Evolutionary conservation across 2,113 vertebrate species (phyloP).

Genomic region (Semnornis frantzii): DNA sequence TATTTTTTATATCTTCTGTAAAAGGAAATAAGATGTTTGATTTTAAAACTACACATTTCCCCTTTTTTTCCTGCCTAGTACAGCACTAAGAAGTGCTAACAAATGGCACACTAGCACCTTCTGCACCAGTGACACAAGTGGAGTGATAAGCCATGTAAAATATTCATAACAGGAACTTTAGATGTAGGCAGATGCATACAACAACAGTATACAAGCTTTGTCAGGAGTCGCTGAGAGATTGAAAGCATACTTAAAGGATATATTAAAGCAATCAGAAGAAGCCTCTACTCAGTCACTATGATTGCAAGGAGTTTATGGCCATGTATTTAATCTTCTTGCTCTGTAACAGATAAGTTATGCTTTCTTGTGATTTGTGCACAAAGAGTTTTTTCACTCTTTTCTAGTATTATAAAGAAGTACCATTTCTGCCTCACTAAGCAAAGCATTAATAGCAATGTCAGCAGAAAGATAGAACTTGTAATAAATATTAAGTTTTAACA

Average conservation of each 20-base stretch:
- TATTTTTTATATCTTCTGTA: constrained; percentile 59
- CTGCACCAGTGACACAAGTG: constrained; percentile 24
- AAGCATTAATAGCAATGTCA: constrained; percentile 68
- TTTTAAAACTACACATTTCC: constrained; percentile 30
- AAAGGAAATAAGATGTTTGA: constrained; percentile 64
- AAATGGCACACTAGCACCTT: constrained; percentile 36
- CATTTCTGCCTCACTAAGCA: constrained; percentile 56
- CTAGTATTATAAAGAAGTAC: constrained; percentile 36
- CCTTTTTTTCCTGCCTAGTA: background rate
- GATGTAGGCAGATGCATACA: constrained; percentile 68
- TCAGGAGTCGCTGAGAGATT: constrained; percentile 69
- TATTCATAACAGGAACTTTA: constrained; percentile 71
- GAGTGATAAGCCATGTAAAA: constrained; percentile 70
- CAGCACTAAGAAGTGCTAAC: constrained; percentile 51
- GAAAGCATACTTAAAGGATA: constrained; percentile 76
- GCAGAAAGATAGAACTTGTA: constrained; percentile 51
- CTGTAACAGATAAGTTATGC: constrained; percentile 70
- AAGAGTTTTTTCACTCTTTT: constrained; percentile 73
- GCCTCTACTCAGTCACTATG: constrained; percentile 60
- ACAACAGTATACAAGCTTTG: constrained; percentile 66
- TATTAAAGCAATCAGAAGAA: constrained; percentile 76
- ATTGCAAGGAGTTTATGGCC: constrained; percentile 74
- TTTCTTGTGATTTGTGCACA: constrained; percentile 73
- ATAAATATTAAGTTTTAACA: constrained; percentile 70
- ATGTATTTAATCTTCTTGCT: constrained; percentile 73